Conservation (phyloP, 2,888 invertebrate genomes). For the Liodrosophila aerea region DNA sequence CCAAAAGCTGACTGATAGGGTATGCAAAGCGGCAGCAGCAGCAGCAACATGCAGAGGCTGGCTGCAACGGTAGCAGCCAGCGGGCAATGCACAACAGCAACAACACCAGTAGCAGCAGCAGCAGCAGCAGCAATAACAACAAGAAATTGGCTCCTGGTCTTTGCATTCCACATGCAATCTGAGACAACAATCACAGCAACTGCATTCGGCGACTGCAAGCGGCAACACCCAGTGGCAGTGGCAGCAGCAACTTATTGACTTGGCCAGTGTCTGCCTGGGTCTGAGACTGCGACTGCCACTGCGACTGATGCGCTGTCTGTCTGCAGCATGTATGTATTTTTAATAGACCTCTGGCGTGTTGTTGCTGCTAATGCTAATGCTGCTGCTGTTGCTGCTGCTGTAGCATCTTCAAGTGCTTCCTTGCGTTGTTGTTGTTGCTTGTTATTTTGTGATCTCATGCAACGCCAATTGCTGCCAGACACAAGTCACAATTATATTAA, state of each 20-base stretch:
- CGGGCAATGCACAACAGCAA: conserved; percentile 61
- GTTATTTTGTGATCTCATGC: conserved; percentile 54
- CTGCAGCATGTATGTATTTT: conserved; percentile 67
- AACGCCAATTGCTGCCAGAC: conserved; percentile 19
- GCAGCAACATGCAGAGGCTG: conserved; percentile 34
- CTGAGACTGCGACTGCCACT: conserved; percentile 4
- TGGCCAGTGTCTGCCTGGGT: conserved; percentile 39
- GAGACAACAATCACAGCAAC: conserved; percentile 76
- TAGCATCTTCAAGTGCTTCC: conserved; percentile 13
- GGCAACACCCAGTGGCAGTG: conserved; percentile 17
- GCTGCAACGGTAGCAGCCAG: conserved; percentile 71
- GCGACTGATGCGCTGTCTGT: conserved; percentile 35
- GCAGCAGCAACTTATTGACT: conserved; percentile 45
- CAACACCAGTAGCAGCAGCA: conserved; percentile 54
- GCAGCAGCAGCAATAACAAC: conserved; percentile 51
- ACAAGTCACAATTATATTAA: conserved; percentile 70
- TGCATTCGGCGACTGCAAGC: conserved; percentile 67
- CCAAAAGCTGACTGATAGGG: conserved; percentile 15
- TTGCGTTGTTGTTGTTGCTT: conserved; percentile 4
- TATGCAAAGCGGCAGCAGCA: conserved; percentile 30
- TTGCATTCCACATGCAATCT: conserved; percentile 79
- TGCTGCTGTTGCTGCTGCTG: conserved; percentile 19
- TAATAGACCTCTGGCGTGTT: conserved; percentile 61
- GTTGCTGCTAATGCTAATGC: conserved; percentile 13
- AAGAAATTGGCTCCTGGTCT: conserved; percentile 81